Evolutionary conservation across 2,113 vertebrate genomes (phyloP), one percentile per base, ranked within the genome.

Genomic region (Atractosteus spatula): DNA sequence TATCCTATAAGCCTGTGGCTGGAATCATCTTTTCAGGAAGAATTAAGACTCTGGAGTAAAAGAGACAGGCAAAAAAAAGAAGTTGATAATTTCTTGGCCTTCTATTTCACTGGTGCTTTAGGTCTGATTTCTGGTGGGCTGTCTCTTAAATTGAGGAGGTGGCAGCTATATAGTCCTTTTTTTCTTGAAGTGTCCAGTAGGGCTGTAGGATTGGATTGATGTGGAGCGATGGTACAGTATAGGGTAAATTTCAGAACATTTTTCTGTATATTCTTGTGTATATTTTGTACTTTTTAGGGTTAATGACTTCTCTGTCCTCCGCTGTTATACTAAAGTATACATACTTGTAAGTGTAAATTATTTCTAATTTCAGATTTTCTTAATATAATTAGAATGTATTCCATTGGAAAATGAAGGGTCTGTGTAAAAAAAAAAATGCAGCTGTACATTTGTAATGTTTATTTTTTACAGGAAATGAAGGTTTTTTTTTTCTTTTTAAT

Each of bases 1-100:
- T 54, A 94, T 94, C 74, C 94, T 98, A 68, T 98, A 88, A 91
- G 82, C 74, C 69, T 62, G 0, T 8, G 0, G 4, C 16, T 45
- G 4, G 74, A 64, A 71, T n/a, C 56, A 65, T 79, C 70, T 75
- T 61, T 74, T 72, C 61, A 72, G 69, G 75, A 51, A 51, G 77
- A 69, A 47, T 64, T n/a, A 62, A 69, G 69, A 44, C 73, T 66
- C 41, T 55, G 68, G 17, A 57, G 47, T 41, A 55, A 29, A 65
- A 69, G 68, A 69, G 59, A 12, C 41, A 45, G 51, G 62, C 45
- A 42, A 17, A 71, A 3, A 8, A 43, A n/a, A 69, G 51, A 70
- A 56, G 16, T 1, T 17, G 7, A 41, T 57, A 51, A n/a, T 63
- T 62, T 54, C 41, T 73, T 67, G 56, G 66, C 66, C 74, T 73